Percentiles rank a stretch among this genome's conserved stretches.
Conservation (phyloP, 2,797 vertebrate genomes). For the Halcyon badia region DNA sequence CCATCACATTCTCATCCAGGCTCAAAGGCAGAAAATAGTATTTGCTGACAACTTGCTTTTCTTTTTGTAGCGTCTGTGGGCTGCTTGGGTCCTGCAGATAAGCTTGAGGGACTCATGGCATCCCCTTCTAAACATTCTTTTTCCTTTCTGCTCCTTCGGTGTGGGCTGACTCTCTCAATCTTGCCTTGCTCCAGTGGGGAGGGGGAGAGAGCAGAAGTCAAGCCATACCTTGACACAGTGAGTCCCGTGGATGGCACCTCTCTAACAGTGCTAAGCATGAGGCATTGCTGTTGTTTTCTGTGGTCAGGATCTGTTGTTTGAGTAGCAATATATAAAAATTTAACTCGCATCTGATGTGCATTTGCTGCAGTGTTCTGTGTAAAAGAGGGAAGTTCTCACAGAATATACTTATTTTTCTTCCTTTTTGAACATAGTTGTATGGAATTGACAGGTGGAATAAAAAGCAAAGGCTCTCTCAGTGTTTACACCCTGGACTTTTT, state of each 20-base stretch:
- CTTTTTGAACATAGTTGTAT: background rate
- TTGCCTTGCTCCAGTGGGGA: background rate
- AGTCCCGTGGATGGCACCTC: rapidly evolving
- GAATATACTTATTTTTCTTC: background rate
- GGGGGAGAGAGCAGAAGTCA: background rate
- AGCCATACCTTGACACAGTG: rapidly evolving
- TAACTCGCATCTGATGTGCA: background rate
- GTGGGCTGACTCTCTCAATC: background rate
- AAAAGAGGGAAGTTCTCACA: background rate
- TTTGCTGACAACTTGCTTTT: constrained; percentile 26
- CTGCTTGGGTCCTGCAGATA: background rate
- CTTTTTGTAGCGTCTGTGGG: background rate
- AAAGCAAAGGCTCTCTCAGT: background rate
- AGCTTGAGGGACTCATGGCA: background rate
- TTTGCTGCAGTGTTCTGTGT: background rate
- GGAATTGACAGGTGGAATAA: background rate
- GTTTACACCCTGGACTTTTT: background rate
- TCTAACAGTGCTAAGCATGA: background rate
- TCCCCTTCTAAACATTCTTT: background rate
- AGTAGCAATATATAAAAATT: background rate
- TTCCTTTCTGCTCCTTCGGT: background rate
- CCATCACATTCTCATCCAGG: background rate
- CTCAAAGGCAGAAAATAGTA: constrained; percentile 51
- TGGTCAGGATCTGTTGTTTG: background rate
- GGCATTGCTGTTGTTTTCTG: rapidly evolving